Evolutionary conservation across 2,797 vertebrate genomes (phyloP).

Genomic region (Chaetophractus vellerosus): DNA sequence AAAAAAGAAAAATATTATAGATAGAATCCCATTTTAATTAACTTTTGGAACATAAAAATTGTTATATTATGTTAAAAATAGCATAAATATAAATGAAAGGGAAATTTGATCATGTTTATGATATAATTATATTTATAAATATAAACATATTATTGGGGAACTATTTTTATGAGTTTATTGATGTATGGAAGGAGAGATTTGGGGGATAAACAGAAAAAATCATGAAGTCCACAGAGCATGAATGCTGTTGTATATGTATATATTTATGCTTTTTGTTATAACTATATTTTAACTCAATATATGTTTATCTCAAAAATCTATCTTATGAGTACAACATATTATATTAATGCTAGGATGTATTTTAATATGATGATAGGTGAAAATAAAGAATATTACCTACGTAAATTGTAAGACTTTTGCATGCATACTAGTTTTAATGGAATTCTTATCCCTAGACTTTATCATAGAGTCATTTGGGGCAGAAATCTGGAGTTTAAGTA

Average conservation of each 20-base stretch:
- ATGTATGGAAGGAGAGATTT: too few relatives aligned
- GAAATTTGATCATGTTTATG: not conserved
- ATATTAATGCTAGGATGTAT: not conserved
- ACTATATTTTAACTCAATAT: not conserved
- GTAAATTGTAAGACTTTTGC: not conserved
- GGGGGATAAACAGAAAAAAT: not conserved
- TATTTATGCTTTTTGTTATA: not conserved
- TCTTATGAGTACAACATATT: not conserved
- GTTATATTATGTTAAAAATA: not conserved
- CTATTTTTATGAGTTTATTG: not conserved
- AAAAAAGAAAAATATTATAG: too few relatives aligned
- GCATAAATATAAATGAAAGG: not conserved
- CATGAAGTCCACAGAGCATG: not conserved
- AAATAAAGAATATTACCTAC: not conserved
- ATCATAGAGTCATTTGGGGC: not conserved
- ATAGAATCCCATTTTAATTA: not conserved
- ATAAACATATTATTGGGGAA: not conserved
- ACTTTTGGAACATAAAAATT: not conserved
- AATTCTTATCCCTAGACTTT: not conserved
- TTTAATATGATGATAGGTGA: not conserved
- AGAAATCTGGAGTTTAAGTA: not conserved
- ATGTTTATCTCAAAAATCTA: not conserved
- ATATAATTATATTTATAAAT: not conserved
- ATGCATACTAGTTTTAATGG: not conserved
- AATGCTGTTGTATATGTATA: not conserved